Percentiles rank a stretch among this genome's conserved stretches.
These are phyloP conservation scores for Pteria penguin DNA, from an alignment of 2,888 invertebrate genomes.

Conservation along the genomic window DNA sequence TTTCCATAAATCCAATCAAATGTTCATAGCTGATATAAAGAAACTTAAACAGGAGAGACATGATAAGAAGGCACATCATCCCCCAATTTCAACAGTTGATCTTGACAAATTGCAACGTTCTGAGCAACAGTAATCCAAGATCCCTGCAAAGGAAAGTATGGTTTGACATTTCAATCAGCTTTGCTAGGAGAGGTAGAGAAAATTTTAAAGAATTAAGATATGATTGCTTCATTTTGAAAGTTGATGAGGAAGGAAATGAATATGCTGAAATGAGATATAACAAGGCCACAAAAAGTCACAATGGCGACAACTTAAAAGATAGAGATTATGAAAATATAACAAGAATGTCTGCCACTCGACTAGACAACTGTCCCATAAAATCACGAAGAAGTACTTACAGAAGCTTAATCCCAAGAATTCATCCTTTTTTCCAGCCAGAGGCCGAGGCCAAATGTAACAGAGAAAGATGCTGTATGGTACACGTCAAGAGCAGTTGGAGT, in stretches of 20 bases:
- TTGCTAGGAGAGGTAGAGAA: conserved; percentile 32
- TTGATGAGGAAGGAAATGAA: conserved; percentile 13
- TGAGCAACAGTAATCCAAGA: conserved; percentile 3
- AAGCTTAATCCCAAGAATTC: too few relatives aligned
- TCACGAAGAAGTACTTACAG: too few relatives aligned
- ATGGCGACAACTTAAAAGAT: conserved; percentile 7
- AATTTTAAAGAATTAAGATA: conserved; percentile 21
- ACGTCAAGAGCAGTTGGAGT: too few relatives aligned
- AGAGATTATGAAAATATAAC: conserved; percentile 19
- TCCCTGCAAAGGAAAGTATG: conserved; percentile 27
- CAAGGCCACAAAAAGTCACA: conserved; percentile 35
- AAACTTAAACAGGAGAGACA: neutral
- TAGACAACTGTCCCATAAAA: conserved; percentile 13
- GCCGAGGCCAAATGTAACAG: too few relatives aligned
- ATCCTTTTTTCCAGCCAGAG: too few relatives aligned
- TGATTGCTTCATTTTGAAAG: conserved; percentile 17
- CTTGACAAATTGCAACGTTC: conserved; percentile 9
- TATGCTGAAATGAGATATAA: conserved; percentile 29
- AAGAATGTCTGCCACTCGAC: conserved; percentile 28
- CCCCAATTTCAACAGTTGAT: conserved; percentile 9
- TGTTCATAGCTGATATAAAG: conserved; percentile 9
- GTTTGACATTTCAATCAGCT: conserved; percentile 37
- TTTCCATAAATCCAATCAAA: conserved; percentile 5
- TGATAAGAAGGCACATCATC: conserved; percentile 6
- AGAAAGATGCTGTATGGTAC: too few relatives aligned